A percentile compares a stretch with the other conserved stretches of the same genome.
phyloP scores from a whole-genome alignment of 2,113 vertebrate genomes.

The Neogobius melanostomus region DNA sequence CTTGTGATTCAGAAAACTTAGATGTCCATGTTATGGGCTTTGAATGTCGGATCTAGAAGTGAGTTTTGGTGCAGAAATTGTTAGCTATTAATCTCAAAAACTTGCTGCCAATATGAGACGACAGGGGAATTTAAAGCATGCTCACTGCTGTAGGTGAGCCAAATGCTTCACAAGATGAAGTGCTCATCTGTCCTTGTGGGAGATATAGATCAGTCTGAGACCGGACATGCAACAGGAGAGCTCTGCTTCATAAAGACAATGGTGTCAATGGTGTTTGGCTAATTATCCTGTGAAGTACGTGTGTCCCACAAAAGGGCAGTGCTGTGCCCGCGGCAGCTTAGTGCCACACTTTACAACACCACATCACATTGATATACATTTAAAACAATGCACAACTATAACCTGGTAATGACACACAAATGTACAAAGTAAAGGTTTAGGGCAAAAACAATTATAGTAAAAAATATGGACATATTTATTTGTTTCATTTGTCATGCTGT shows the following conservation, averaged over 20 bases:
- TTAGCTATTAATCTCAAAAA: conserved; percentile 39
- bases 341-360: too few relatives aligned
- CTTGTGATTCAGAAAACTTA: too few relatives aligned
- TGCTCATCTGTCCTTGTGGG: conserved; percentile 3
- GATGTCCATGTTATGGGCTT: neutral
- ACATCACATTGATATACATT: too few relatives aligned
- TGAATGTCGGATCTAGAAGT: neutral
- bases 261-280: conserved; percentile 47
- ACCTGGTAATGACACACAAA: too few relatives aligned
- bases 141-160: neutral
- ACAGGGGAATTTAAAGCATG: conserved; percentile 6
- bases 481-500: too few relatives aligned
- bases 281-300: conserved; percentile 48
- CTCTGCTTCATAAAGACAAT: conserved; percentile 23
- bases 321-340: conserved; percentile 21
- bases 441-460: too few relatives aligned
- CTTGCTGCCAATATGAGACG: conserved; percentile 23
- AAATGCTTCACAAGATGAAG: conserved; percentile 7
- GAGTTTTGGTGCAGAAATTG: conserved; percentile 27
- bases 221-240: conserved; percentile 13
- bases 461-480: too few relatives aligned
- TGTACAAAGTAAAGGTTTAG: too few relatives aligned
- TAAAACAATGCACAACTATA: too few relatives aligned
- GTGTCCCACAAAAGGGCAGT: conserved; percentile 72
- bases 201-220: conserved; percentile 9